These are phyloP conservation scores for Plotosus lineatus DNA, from an alignment of 2,113 vertebrate species.

Conservation along the genomic window DNA sequence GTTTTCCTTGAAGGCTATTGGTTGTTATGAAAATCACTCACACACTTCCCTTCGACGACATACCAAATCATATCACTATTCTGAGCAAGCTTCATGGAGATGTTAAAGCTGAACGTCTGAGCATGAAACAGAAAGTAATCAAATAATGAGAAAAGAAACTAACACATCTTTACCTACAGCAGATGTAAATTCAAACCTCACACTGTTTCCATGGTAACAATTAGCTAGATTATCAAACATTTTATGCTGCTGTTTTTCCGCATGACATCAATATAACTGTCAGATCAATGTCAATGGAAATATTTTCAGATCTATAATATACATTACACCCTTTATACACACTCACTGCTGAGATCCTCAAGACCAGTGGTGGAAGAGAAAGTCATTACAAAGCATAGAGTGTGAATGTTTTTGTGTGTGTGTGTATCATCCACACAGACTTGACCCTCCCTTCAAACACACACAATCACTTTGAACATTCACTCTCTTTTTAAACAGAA, in stretches of 20 bases:
- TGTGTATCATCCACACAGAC: background rate
- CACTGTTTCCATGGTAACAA: background rate
- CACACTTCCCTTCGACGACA: too few relatives aligned
- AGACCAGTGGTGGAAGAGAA: background rate
- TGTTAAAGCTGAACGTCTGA: background rate
- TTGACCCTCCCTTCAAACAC: background rate
- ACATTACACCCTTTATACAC: background rate
- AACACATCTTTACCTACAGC: background rate
- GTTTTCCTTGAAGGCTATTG: background rate
- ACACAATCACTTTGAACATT: background rate
- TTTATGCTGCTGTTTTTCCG: background rate
- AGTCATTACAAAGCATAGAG: background rate
- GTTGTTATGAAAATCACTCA: background rate
- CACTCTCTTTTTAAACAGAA: too few relatives aligned
- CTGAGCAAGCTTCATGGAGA: background rate
- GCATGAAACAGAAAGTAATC: background rate
- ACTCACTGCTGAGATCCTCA: background rate
- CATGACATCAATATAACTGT: conserved; percentile 6
- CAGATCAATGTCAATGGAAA: background rate
- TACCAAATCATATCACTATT: background rate
- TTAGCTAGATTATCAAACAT: background rate
- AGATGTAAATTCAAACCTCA: background rate
- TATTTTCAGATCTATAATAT: background rate
- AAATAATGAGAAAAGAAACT: background rate
- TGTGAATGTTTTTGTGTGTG: conserved; percentile 2